Evolutionary conservation across 92 coral and sea anemone genomes (phyloP), one percentile per base, ranked within the genome.

Genomic region (Zoanthus sociatus): DNA sequence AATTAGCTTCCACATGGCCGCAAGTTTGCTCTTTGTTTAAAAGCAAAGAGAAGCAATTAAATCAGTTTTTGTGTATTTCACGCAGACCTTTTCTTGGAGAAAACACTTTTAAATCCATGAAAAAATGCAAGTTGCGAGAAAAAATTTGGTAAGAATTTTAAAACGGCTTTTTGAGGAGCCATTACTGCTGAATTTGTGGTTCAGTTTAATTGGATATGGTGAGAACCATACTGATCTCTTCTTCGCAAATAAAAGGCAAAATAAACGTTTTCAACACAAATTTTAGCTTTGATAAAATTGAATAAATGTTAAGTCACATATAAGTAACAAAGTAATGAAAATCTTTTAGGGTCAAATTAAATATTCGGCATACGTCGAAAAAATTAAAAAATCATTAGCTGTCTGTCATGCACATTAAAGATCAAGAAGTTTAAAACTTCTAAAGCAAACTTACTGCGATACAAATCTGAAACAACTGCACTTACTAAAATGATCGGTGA

Each of bases 1-100:
- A 64, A 81, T 81, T 81, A 81, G 85, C 85, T 81, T 73, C 85
- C 85, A 81, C 76, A 81, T 81, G 85, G 85, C 85, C 85, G 85
- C 85, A 81, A 81, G 67, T 81, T 81, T 64, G 61, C 85, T 81
- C 85, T 64, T 81, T 48, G 71, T 81, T 81, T 54, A 46, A 81
- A 81, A 81, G 73, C 63, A 81, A 81, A 81, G 85, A 81, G 56
- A 81, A 67, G 75, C 42, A 15, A 66, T 81, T 48, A 21, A 81
- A 64, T 46, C 45, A 81, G 48, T 45, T 81, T 60, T 20, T 11
- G 21, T 66, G 9, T 9, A 74, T 46, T 67, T 81, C 45, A 79
- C 20, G 10, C 33, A 15, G 83, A 8, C 42, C 10, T 58, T 60
- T 42, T 33, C 55, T 4, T 6, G 64, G 58, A 21, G 45, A 26